Conservation (phyloP, 2,797 vertebrate species). For the Pampus argenteus region DNA sequence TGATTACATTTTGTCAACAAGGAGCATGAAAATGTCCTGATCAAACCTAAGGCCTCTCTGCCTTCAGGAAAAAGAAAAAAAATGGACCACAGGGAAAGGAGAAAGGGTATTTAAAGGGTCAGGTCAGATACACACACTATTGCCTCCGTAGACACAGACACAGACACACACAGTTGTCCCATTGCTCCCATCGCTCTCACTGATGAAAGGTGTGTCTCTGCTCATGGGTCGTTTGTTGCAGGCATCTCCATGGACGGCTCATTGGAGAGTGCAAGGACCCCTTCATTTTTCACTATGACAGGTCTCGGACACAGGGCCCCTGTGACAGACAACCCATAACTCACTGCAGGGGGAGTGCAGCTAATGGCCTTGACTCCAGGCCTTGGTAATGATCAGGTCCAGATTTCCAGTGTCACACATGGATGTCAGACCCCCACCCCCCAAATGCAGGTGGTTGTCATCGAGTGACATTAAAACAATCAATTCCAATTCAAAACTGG, state of each 20-base stretch:
- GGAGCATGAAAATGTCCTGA: constrained; percentile 51
- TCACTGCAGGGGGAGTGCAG: not conserved
- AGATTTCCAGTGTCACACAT: constrained; percentile 62
- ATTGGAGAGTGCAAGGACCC: constrained; percentile 83
- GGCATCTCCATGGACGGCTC: constrained; percentile 82
- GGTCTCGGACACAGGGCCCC: constrained; percentile 78
- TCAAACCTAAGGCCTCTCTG: constrained; percentile 46
- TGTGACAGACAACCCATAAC: constrained; percentile 72
- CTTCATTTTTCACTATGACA: constrained; percentile 83
- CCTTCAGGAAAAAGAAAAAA: constrained; percentile 34
- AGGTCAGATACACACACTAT: constrained; percentile 50
- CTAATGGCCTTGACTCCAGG: constrained; percentile 72
- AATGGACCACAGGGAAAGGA: constrained; percentile 51
- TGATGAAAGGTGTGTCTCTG: constrained; percentile 82
- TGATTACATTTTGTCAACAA: constrained; percentile 73
- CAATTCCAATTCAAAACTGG: not conserved
- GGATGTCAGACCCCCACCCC: constrained; percentile 39
- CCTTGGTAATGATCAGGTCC: constrained; percentile 76
- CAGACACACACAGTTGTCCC: constrained; percentile 45
- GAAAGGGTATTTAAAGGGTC: constrained; percentile 67
- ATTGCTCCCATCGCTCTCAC: constrained; percentile 76
- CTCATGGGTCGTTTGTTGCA: constrained; percentile 76
- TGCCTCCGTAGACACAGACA: constrained; percentile 10
- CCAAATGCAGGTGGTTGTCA: constrained; percentile 45
- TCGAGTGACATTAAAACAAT: not conserved